Evolutionary conservation across 2,888 invertebrate genomes (phyloP).

Genomic region (Nomada ruficornis): DNA sequence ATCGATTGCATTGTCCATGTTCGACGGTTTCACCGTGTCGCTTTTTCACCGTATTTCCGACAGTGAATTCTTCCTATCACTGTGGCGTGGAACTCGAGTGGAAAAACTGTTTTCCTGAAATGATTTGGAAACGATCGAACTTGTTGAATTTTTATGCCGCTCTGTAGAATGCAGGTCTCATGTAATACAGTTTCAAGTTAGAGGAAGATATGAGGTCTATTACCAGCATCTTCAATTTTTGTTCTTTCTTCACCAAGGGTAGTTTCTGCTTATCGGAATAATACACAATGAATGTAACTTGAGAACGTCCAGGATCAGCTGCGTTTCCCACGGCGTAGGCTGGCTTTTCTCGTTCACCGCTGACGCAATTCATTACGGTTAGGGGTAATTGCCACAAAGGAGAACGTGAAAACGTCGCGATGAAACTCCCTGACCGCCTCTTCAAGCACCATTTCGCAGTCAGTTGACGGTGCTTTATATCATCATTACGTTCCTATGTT

Average conservation of each 20-base stretch:
- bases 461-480: constrained; percentile 24
- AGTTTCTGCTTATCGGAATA: neutral
- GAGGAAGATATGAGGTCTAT: neutral
- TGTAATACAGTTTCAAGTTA: neutral
- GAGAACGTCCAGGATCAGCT: neutral
- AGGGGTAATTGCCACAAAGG: constrained; percentile 8
- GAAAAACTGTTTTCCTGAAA: neutral
- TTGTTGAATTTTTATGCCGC: no score
- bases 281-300: neutral
- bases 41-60: neutral
- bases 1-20: constrained; percentile 39
- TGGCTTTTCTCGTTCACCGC: neutral
- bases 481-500: constrained; percentile 38
- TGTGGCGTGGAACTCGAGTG: neutral
- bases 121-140: no score
- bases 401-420: constrained; percentile 18
- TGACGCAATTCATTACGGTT: constrained; percentile 2
- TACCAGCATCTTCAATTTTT: neutral
- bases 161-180: neutral
- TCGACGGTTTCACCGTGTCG: constrained; percentile 28
- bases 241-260: neutral
- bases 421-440: neutral
- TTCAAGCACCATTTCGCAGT: constrained; percentile 15
- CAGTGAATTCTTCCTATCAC: neutral
- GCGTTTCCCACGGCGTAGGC: neutral